Conservation (phyloP, 2,113 vertebrate species). For the Ornithorhynchus anatinus region DNA sequence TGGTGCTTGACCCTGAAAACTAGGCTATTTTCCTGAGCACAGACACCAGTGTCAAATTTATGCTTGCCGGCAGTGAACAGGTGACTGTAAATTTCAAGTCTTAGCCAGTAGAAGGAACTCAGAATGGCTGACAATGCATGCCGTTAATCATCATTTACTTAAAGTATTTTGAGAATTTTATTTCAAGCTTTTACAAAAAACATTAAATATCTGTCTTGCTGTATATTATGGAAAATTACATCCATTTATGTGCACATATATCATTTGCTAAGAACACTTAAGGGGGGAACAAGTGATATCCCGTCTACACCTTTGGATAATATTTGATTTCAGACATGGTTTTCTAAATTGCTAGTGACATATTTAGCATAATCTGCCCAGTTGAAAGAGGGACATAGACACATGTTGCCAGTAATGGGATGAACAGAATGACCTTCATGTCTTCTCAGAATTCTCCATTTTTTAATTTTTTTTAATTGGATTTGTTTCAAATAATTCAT, state of each 20-base stretch:
- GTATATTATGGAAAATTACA: slow-evolving; percentile 45
- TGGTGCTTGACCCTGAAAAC: slow-evolving; percentile 9
- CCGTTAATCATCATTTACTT: slow-evolving; percentile 57
- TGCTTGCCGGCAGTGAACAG: neutral
- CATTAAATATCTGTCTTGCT: slow-evolving; percentile 23
- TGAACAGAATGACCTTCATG: neutral
- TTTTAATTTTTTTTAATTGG: slow-evolving; percentile 5
- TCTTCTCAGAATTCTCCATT: slow-evolving; percentile 3
- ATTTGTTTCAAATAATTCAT: neutral
- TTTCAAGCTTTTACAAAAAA: slow-evolving; percentile 53
- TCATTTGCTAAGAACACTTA: slow-evolving; percentile 70
- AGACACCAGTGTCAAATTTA: slow-evolving; percentile 38
- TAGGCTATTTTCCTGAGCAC: slow-evolving; percentile 29
- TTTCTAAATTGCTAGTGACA: slow-evolving; percentile 59
- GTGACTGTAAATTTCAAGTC: slow-evolving; percentile 48
- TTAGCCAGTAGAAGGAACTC: slow-evolving; percentile 51
- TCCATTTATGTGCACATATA: slow-evolving; percentile 46
- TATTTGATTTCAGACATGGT: slow-evolving; percentile 61
- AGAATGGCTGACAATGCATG: slow-evolving; percentile 45
- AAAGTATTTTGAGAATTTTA: slow-evolving; percentile 51
- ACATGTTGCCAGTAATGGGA: slow-evolving; percentile 32
- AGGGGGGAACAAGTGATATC: slow-evolving; percentile 59
- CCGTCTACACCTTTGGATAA: slow-evolving; percentile 45
- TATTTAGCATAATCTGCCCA: slow-evolving; percentile 60
- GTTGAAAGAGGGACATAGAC: slow-evolving; percentile 38